phyloP scores from a whole-genome alignment of 1,140 invertebrate species.

The Trinorchestia longiramus region DNA sequence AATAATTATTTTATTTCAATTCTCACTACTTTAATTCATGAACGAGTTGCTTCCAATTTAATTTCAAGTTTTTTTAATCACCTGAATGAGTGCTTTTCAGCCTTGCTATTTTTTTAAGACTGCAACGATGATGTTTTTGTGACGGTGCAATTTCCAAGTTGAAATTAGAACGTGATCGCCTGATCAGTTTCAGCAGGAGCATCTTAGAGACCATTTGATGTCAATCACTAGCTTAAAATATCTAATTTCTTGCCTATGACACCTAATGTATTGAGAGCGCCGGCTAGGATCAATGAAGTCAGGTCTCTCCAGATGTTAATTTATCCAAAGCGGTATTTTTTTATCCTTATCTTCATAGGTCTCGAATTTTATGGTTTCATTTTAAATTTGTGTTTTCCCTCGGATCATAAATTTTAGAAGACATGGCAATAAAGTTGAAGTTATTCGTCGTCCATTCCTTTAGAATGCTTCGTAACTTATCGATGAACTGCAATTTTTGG shows the following conservation, averaged over 20 bases:
- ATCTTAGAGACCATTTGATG: background rate
- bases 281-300: background rate
- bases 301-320: background rate
- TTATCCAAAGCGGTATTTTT: no score
- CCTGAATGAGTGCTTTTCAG: background rate
- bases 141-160: background rate
- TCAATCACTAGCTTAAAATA: background rate
- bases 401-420: no score
- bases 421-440: no score
- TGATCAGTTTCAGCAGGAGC: background rate
- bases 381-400: no score
- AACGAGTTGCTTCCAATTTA: background rate
- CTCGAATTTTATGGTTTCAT: no score
- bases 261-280: background rate
- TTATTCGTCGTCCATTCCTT: no score
- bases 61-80: background rate
- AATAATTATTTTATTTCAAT: background rate
- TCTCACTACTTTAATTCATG: background rate
- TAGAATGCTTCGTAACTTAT: no score
- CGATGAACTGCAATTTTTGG: no score
- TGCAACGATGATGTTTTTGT: no score
- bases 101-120: background rate
- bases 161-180: background rate
- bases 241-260: background rate
- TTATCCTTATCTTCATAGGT: no score